A percentile compares a stretch with the other conserved stretches of the same genome.
Conservation (phyloP, 2,797 vertebrate genomes). For the Lepilemur ruficaudatus region DNA sequence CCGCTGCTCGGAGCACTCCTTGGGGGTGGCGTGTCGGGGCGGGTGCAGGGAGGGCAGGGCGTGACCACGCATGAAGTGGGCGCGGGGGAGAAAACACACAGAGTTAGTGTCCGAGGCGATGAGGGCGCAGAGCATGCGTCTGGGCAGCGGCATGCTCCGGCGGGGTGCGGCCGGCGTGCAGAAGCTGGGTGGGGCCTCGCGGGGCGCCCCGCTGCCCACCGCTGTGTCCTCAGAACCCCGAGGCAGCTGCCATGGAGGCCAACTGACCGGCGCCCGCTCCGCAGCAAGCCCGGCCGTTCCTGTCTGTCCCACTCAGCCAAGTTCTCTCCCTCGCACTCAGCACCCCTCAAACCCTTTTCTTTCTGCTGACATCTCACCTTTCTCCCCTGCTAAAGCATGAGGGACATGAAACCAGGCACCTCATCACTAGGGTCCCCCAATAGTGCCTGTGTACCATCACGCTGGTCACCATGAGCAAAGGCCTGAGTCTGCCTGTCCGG, state of each 20-base stretch:
- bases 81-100: slow-evolving; percentile 92
- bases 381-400: too few relatives aligned
- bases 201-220: rapidly evolving
- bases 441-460: rapidly evolving
- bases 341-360: background rate
- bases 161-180: background rate
- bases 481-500: background rate
- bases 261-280: rapidly evolving
- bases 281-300: background rate
- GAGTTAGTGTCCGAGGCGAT: slow-evolving; percentile 97
- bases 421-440: rapidly evolving
- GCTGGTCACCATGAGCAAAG: background rate
- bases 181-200: background rate
- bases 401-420: rapidly evolving
- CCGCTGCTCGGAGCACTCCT: slow-evolving; percentile 93
- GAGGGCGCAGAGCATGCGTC: slow-evolving; percentile 91
- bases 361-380: rapidly evolving
- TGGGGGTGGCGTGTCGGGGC: slow-evolving; percentile 84
- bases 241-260: background rate
- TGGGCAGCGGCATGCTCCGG: slow-evolving; percentile 91
- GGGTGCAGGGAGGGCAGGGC: slow-evolving; percentile 81
- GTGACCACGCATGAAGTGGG: slow-evolving; percentile 89
- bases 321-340: rapidly evolving
- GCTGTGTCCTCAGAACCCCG: background rate
- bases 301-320: too few relatives aligned